Conservation (phyloP, 2,797 vertebrate species). For the Diplodus puntazzo region DNA sequence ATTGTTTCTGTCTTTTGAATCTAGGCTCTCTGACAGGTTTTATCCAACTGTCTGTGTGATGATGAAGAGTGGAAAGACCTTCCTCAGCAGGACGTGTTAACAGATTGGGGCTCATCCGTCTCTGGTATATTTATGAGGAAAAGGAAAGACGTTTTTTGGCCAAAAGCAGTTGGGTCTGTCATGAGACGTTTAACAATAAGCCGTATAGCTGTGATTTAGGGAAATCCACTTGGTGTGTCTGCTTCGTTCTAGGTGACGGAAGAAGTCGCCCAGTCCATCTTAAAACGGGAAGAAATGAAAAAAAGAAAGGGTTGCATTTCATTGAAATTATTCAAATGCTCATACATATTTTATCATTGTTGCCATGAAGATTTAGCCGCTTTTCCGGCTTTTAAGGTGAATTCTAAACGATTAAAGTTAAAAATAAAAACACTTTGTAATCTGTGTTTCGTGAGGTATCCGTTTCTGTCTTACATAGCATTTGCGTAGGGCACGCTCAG, state of each 20-base stretch:
- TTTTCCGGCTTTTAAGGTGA: not conserved
- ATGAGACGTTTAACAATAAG: conserved; percentile 5
- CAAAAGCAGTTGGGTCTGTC: conserved; percentile 23
- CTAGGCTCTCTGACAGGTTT: conserved; percentile 45
- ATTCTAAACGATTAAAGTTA: not conserved
- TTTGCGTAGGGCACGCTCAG: not conserved
- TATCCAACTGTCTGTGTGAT: conserved; percentile 53
- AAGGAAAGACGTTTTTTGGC: conserved; percentile 16
- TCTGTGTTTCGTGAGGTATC: not conserved
- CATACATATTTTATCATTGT: not conserved
- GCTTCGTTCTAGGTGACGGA: conserved; percentile 5
- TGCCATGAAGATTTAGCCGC: too few species aligned
- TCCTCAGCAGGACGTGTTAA: conserved; percentile 46
- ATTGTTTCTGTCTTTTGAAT: conserved; percentile 25
- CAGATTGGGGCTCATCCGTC: conserved; percentile 54
- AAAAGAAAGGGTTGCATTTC: not conserved
- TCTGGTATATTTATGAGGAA: conserved; percentile 54
- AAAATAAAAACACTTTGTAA: not conserved
- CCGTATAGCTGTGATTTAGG: not conserved
- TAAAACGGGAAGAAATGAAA: not conserved
- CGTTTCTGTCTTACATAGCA: too few species aligned
- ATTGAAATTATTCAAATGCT: not conserved
- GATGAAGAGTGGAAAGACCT: conserved; percentile 70
- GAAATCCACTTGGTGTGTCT: not conserved
- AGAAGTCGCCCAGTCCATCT: not conserved